These are phyloP conservation scores for Ephydatia muelleri DNA, from an alignment of 37 sponge, comb jelly and placozoan species.

Conservation along the genomic window DNA sequence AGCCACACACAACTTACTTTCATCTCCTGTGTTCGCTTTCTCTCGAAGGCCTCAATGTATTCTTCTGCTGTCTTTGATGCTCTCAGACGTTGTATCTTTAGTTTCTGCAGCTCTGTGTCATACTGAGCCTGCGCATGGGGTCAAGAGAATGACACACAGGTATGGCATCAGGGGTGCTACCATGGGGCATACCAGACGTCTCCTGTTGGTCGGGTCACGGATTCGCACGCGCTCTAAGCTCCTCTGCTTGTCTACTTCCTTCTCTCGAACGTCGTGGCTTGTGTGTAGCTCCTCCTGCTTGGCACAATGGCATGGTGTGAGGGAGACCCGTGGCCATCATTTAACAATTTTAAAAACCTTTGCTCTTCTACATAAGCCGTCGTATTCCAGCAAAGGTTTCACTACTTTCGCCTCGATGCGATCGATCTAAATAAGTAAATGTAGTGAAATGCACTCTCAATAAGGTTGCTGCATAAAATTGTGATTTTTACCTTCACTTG, in stretches of 20 bases:
- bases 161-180: background rate
- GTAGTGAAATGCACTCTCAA: background rate
- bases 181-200: slow-evolving; percentile 70
- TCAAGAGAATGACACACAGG: too few relatives aligned
- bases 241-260: slow-evolving; percentile 75
- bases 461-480: too few relatives aligned
- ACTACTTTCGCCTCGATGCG: slow-evolving; percentile 81
- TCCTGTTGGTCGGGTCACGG: slow-evolving; percentile 82
- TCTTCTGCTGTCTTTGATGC: slow-evolving; percentile 63
- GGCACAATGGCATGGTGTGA: background rate
- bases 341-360: slow-evolving; percentile 32
- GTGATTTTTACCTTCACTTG: slow-evolving; percentile 62
- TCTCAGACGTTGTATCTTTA: slow-evolving; percentile 68
- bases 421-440: slow-evolving; percentile 47
- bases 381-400: slow-evolving; percentile 76
- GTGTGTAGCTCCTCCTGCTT: slow-evolving; percentile 74
- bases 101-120: slow-evolving; percentile 77
- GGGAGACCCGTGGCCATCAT: background rate
- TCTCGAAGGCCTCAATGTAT: slow-evolving; percentile 84
- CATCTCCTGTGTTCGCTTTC: slow-evolving; percentile 73
- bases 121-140: slow-evolving; percentile 45
- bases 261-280: slow-evolving; percentile 58
- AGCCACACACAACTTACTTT: slow-evolving; percentile 49
- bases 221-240: slow-evolving; percentile 66
- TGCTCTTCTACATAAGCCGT: slow-evolving; percentile 74